These are phyloP conservation scores for Cinara cedri DNA, from an alignment of 2,888 invertebrate species.

Conservation along the genomic window DNA sequence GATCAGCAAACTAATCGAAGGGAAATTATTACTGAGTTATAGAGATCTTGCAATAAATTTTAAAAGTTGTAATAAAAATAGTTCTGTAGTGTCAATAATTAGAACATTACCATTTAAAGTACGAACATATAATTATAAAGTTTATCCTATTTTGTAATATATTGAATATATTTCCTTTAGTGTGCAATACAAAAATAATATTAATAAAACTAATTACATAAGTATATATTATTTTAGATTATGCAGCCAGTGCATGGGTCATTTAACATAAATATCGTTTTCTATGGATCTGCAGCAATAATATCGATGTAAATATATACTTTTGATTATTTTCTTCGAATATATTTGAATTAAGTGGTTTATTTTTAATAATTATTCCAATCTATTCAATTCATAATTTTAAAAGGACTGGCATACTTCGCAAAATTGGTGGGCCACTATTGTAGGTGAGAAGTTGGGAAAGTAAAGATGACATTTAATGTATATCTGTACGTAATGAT, in stretches of 20 bases:
- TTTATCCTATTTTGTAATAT: neutral
- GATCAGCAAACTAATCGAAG: constrained; percentile 24
- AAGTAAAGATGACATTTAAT: too few species aligned
- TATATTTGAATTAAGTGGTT: too few species aligned
- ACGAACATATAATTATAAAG: neutral
- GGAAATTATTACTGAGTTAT: constrained; percentile 14
- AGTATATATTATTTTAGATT: constrained; percentile 15
- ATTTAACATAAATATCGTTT: constrained; percentile 58
- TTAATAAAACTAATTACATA: too few species aligned
- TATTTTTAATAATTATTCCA: too few species aligned
- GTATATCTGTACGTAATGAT: too few species aligned
- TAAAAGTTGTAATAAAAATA: constrained; percentile 29
- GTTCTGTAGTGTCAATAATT: neutral
- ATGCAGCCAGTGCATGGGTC: constrained; percentile 59
- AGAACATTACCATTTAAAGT: constrained; percentile 8
- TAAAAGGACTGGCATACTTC: too few species aligned
- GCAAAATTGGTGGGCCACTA: too few species aligned
- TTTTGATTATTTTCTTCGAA: too few species aligned
- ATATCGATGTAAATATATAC: constrained; percentile 59
- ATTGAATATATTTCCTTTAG: neutral
- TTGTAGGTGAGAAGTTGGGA: too few species aligned
- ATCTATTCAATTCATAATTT: too few species aligned
- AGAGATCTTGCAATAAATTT: neutral
- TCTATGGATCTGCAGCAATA: constrained; percentile 59
- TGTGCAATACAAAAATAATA: neutral